Evolutionary conservation across 2,113 vertebrate species (phyloP).

Genomic region (Saccopteryx bilineata): DNA sequence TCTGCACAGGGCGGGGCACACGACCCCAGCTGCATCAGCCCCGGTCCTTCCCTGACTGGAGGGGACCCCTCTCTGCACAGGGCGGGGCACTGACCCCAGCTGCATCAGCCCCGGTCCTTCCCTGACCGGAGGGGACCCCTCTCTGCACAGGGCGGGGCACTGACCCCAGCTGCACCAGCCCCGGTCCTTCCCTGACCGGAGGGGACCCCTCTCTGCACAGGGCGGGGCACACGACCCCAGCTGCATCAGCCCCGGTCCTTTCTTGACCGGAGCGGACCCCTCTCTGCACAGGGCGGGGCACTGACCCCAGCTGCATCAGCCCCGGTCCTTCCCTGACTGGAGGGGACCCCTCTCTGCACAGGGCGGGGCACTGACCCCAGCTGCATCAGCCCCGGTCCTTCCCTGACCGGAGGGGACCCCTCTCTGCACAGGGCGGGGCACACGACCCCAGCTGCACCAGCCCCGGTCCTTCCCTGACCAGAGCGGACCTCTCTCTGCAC

Average conservation of each 20-base stretch:
- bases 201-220: neutral
- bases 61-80: neutral
- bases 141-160: neutral
- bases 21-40: neutral
- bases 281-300: neutral
- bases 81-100: neutral
- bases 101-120: neutral
- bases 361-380: neutral
- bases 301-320: neutral
- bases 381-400: neutral
- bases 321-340: neutral
- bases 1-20: neutral
- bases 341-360: neutral
- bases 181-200: neutral
- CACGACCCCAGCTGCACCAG: neutral
- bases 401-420: neutral
- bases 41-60: neutral
- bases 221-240: neutral
- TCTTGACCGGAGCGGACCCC: neutral
- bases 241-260: neutral
- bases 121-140: neutral
- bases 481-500: neutral
- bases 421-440: neutral
- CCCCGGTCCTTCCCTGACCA: neutral
- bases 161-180: neutral